phyloP scores from a whole-genome alignment of 1,140 invertebrate species.

The Cyrtorhinus lividipennis region DNA sequence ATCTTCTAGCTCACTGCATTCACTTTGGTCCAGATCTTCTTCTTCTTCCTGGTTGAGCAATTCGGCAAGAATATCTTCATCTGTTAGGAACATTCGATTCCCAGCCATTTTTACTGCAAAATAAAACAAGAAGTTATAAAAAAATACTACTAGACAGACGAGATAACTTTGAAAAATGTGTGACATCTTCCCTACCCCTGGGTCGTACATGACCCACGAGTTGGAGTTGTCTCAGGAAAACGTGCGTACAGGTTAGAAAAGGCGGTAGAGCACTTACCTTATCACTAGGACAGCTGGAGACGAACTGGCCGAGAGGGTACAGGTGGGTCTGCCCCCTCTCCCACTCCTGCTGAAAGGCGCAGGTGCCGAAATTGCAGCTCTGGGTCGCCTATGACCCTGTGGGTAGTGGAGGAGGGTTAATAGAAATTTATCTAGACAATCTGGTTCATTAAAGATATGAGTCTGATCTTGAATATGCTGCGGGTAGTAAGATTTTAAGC shows the following conservation, averaged over 20 bases:
- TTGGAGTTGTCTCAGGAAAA: neutral
- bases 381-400: neutral
- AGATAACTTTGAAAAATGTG: neutral
- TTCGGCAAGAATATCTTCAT: neutral
- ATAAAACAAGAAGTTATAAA: neutral
- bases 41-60: no score
- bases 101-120: neutral
- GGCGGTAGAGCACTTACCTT: neutral
- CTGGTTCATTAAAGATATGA: no score
- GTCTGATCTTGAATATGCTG: no score
- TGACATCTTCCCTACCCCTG: neutral
- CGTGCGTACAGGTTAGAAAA: neutral
- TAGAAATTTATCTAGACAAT: no score
- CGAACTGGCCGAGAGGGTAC: neutral
- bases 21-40: no score
- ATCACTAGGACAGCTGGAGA: neutral
- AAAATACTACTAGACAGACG: neutral
- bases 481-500: no score
- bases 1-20: no score
- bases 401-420: neutral
- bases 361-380: neutral
- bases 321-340: neutral
- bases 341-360: neutral
- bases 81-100: neutral
- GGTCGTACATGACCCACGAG: neutral